Evolutionary conservation across 2,797 vertebrate genomes (phyloP).

Genomic region (Urosaurus nigricauda): DNA sequence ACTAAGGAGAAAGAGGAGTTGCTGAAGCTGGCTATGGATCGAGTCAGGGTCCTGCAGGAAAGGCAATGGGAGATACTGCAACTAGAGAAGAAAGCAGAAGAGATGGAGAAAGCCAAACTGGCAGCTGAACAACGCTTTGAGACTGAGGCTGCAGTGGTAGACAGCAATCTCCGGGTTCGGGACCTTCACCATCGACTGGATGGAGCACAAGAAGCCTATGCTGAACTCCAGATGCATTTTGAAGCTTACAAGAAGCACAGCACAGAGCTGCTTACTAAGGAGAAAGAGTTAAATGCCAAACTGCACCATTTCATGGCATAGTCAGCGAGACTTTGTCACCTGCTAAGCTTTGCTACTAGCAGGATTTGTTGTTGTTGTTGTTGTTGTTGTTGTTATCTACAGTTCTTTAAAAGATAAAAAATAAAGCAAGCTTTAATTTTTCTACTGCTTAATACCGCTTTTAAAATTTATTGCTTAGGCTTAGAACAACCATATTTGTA

Average conservation of each 20-base stretch:
- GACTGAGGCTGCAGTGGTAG: constrained; percentile 47
- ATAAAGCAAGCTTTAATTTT: background rate
- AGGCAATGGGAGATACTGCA: constrained; percentile 66
- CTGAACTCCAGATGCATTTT: constrained; percentile 79
- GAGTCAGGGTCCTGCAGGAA: constrained; percentile 70
- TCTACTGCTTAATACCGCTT: rapidly evolving
- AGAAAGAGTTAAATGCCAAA: constrained; percentile 87
- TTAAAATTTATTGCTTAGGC: background rate
- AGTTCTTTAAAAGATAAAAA: background rate
- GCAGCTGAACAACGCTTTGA: constrained; percentile 49
- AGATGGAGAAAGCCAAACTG: constrained; percentile 35
- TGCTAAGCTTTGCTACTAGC: background rate
- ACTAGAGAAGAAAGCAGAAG: constrained; percentile 69
- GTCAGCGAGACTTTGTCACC: too few species aligned
- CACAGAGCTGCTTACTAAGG: constrained; percentile 82
- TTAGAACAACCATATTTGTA: background rate
- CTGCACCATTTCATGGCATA: constrained; percentile 80
- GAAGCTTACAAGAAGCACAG: constrained; percentile 89
- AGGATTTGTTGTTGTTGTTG: too few species aligned
- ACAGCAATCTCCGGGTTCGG: constrained; percentile 67
- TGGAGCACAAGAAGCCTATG: constrained; percentile 56
- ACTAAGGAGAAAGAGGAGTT: constrained; percentile 71
- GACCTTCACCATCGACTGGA: constrained; percentile 67
- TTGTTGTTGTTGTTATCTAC: too few species aligned
- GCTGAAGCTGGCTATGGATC: constrained; percentile 70